Conservation (phyloP, 1,140 invertebrate species). For the Drosophila nikananu region DNA sequence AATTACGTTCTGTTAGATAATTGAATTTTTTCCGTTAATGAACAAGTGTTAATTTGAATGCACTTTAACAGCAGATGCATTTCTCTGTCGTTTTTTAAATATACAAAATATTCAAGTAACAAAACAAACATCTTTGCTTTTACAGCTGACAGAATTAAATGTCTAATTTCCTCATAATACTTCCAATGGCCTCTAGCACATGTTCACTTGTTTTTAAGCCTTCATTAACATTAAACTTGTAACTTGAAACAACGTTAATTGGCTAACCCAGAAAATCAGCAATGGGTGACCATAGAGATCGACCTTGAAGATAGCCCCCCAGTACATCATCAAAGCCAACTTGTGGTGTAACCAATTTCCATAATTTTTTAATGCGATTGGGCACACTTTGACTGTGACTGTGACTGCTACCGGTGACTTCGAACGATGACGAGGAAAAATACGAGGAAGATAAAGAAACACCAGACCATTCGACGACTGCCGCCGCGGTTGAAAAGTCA, state of each 20-base stretch:
- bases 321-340: constrained; percentile 3
- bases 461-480: constrained; percentile 43
- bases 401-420: constrained; percentile 16
- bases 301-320: constrained; percentile 31
- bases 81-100: background rate
- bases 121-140: background rate
- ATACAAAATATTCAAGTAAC: too few relatives aligned
- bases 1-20: constrained; percentile 27
- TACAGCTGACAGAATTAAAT: background rate
- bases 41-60: constrained; percentile 6
- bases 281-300: constrained; percentile 45
- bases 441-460: constrained; percentile 22
- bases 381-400: constrained; percentile 32
- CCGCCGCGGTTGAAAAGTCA: constrained; percentile 78
- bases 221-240: constrained; percentile 17
- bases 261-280: constrained; percentile 29
- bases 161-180: background rate
- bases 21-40: constrained; percentile 22
- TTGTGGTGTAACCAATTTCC: constrained; percentile 16
- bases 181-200: background rate
- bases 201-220: background rate
- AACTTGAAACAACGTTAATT: constrained; percentile 19
- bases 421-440: constrained; percentile 36
- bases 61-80: background rate
- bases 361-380: constrained; percentile 34